Percentiles rank a stretch among this genome's conserved stretches.
Conservation (phyloP, 2,113 vertebrate species). For the Nematolebias whitei region DNA sequence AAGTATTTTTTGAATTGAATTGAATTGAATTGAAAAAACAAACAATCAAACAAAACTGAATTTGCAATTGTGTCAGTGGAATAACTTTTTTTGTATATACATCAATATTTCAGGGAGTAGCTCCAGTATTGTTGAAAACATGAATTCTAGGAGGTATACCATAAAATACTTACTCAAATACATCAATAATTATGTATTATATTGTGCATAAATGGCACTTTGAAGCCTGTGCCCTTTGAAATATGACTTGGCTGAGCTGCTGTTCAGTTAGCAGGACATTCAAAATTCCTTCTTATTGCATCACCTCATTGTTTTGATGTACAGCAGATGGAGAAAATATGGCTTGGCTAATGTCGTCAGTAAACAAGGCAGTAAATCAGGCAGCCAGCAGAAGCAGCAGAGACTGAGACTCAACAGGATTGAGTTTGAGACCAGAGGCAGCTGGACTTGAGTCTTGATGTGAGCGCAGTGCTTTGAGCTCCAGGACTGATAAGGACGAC, state of each 20-base stretch:
- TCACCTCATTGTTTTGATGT: constrained; percentile 1
- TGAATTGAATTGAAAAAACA: too few species aligned
- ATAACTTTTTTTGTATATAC: background rate
- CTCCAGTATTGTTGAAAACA: background rate
- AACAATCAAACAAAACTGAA: too few species aligned
- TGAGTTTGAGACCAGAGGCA: constrained; percentile 2
- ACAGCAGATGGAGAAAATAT: constrained; percentile 18
- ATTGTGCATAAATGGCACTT: background rate
- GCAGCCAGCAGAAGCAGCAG: background rate
- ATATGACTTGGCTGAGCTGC: background rate
- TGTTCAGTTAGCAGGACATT: background rate
- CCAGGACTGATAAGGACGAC: constrained; percentile 37
- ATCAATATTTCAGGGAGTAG: background rate
- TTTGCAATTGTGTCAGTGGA: too few species aligned
- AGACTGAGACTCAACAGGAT: constrained; percentile 13
- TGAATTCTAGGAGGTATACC: background rate
- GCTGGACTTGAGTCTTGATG: constrained; percentile 1
- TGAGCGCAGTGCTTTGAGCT: constrained; percentile 3
- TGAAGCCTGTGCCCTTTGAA: background rate
- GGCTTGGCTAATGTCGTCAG: constrained; percentile 12
- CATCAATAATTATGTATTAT: background rate
- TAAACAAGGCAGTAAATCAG: constrained; percentile 11
- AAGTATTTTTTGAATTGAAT: too few species aligned
- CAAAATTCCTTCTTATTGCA: constrained; percentile 5
- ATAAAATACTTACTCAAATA: too few species aligned